These are phyloP conservation scores for Oreochromis tanganicae DNA, from an alignment of 2,113 vertebrate species.

Conservation along the genomic window DNA sequence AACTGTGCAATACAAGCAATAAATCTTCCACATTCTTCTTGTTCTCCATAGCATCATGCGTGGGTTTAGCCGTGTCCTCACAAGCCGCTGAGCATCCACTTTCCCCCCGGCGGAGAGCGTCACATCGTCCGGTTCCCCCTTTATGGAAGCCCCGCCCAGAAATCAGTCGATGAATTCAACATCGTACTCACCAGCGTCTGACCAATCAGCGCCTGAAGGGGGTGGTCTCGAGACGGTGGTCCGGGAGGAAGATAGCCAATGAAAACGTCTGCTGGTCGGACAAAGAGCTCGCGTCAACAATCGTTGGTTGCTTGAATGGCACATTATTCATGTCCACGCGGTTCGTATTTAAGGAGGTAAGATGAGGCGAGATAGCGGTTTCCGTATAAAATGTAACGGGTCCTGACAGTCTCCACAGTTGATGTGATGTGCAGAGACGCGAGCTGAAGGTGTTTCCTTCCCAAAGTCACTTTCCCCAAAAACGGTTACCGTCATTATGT, in stretches of 20 bases:
- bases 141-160: slow-evolving; percentile 70
- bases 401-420: not conserved
- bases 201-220: slow-evolving; percentile 61
- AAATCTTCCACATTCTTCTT: not conserved
- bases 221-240: slow-evolving; percentile 69
- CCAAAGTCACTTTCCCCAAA: not conserved
- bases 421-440: not conserved
- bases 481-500: not conserved
- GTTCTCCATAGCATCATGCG: not conserved
- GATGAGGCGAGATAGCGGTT: slow-evolving; percentile 27
- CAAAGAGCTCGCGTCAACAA: slow-evolving; percentile 51
- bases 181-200: slow-evolving; percentile 43
- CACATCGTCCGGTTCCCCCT: slow-evolving; percentile 22
- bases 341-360: slow-evolving; percentile 57
- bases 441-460: not conserved
- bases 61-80: not conserved
- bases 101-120: not conserved
- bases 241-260: slow-evolving; percentile 68
- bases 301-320: slow-evolving; percentile 27
- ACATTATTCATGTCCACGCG: slow-evolving; percentile 55
- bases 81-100: not conserved
- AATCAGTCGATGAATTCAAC: slow-evolving; percentile 80
- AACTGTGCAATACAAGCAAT: not conserved
- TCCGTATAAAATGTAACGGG: not conserved
- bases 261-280: not conserved